Evolutionary conservation across 2,888 invertebrate species (phyloP).

Genomic region (Vannuccia rotundouncinata): DNA sequence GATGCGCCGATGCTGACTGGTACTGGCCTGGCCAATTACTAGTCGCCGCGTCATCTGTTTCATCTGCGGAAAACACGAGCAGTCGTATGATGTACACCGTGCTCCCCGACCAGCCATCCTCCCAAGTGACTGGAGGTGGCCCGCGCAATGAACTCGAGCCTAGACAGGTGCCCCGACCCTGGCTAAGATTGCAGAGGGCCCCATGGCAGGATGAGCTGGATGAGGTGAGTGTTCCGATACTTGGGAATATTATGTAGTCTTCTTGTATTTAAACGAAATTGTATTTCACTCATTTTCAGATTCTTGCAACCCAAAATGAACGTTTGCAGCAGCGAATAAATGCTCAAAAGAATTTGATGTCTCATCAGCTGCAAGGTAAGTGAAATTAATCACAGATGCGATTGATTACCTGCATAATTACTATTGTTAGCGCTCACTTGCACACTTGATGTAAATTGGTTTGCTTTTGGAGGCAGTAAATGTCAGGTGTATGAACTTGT

Average conservation of each 20-base stretch:
- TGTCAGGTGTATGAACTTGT: too few species aligned
- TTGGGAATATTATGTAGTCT: too few species aligned
- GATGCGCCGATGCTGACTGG: slow-evolving; percentile 13
- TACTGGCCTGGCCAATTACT: not conserved
- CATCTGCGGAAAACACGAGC: not conserved
- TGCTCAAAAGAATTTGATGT: slow-evolving; percentile 27
- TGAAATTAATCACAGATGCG: too few species aligned
- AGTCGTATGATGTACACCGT: slow-evolving; percentile 8
- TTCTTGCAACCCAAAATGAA: slow-evolving; percentile 7
- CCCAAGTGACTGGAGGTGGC: not conserved
- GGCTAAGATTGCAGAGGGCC: slow-evolving; percentile 77
- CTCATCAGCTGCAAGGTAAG: slow-evolving; percentile 38
- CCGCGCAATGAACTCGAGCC: not conserved
- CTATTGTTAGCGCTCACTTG: too few species aligned
- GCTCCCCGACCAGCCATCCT: slow-evolving; percentile 8
- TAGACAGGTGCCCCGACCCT: slow-evolving; percentile 64
- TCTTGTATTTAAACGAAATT: too few species aligned
- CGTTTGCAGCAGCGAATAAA: slow-evolving; percentile 40
- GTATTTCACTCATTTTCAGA: slow-evolving; percentile 2
- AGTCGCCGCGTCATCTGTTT: not conserved
- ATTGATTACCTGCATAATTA: too few species aligned
- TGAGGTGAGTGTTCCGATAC: slow-evolving; percentile 42
- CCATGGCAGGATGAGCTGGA: slow-evolving; percentile 93
- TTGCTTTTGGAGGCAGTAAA: too few species aligned
- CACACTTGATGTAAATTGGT: too few species aligned